phyloP scores from a whole-genome alignment of 2,113 vertebrate genomes.

The Eptesicus fuscus region DNA sequence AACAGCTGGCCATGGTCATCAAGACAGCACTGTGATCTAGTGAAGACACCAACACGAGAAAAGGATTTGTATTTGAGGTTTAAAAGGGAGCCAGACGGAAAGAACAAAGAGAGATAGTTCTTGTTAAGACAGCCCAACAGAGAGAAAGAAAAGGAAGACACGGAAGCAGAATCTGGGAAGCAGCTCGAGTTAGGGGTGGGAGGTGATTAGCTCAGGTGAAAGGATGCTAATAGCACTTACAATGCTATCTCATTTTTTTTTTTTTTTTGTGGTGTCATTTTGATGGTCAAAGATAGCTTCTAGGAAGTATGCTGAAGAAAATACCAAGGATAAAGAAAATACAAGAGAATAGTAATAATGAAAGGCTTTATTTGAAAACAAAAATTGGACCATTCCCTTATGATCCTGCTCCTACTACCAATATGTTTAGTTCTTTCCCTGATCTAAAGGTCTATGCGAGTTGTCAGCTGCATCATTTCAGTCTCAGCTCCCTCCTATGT shows the following conservation, averaged over 20 bases:
- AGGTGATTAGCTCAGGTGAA: neutral
- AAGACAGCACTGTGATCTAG: neutral
- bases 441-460: neutral
- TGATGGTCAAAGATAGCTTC: neutral
- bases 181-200: too few species aligned
- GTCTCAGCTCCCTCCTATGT: neutral
- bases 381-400: neutral
- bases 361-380: neutral
- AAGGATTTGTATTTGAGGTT: neutral
- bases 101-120: neutral
- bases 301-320: constrained; percentile 21
- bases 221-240: neutral
- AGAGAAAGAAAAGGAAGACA: neutral
- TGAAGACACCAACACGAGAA: neutral
- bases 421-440: constrained; percentile 18
- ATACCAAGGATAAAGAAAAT: neutral
- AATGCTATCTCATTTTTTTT: constrained; percentile 36
- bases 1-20: neutral
- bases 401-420: neutral
- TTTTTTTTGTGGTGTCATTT: constrained; percentile 26
- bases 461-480: constrained; percentile 34
- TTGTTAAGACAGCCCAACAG: neutral
- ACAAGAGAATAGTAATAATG: neutral
- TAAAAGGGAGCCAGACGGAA: neutral
- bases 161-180: neutral